A percentile compares a stretch with the other conserved stretches of the same genome.
These are phyloP conservation scores for Holothuria scabra DNA, from an alignment of 53 echinoderm and acorn worm genomes.

Conservation along the genomic window DNA sequence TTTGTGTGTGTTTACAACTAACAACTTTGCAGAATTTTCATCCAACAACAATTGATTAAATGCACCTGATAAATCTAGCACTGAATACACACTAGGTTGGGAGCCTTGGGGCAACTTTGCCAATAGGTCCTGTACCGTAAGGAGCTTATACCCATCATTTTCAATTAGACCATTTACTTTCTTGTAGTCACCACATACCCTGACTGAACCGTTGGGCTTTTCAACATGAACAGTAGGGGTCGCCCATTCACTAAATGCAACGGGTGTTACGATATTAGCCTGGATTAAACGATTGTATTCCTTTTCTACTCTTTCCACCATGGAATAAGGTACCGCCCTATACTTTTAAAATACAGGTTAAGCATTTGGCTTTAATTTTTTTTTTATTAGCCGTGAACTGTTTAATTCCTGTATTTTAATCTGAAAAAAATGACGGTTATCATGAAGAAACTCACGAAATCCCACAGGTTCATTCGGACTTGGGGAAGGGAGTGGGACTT, in stretches of 20 bases:
- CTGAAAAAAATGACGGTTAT: conserved; percentile 31
- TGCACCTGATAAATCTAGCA: conserved; percentile 35
- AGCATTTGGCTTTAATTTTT: conserved; percentile 48
- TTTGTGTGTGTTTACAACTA: conserved; percentile 46
- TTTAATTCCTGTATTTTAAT: conserved; percentile 35
- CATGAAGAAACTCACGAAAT: conserved; percentile 35
- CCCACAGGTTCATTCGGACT: neutral
- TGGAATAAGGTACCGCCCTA: conserved; percentile 48
- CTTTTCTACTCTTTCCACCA: conserved; percentile 24
- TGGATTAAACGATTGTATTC: conserved; percentile 42
- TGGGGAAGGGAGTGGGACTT: neutral
- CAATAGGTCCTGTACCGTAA: conserved; percentile 4
- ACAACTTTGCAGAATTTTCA: conserved; percentile 37
- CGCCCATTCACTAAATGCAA: conserved; percentile 55
- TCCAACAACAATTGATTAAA: conserved; percentile 37
- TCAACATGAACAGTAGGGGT: conserved; percentile 46
- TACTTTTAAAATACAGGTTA: conserved; percentile 43
- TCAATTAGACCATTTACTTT: conserved; percentile 48
- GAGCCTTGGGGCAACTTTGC: conserved; percentile 9
- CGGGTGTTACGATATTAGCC: conserved; percentile 34
- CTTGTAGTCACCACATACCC: conserved; percentile 58
- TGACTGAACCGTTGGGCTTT: neutral
- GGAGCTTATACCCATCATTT: conserved; percentile 56
- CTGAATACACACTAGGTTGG: conserved; percentile 34
- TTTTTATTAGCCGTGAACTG: conserved; percentile 34